Evolutionary conservation across 30 jellyfish, hydroid and myxozoan genomes (phyloP).

Genomic region (Mastigias papua): DNA sequence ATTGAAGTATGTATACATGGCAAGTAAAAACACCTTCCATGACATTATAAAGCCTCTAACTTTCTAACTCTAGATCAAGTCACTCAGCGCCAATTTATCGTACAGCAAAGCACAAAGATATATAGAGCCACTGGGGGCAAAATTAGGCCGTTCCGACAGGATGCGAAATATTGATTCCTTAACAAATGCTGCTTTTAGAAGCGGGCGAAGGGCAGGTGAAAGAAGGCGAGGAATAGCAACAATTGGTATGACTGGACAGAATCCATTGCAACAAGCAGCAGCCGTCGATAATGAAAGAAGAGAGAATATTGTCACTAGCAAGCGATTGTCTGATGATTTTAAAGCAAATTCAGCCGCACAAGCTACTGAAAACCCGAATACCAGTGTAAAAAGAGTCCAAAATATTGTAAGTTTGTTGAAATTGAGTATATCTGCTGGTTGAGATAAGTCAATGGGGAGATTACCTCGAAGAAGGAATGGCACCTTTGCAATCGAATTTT

Average conservation of each 20-base stretch:
- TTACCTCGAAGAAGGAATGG: too few species aligned
- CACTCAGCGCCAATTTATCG: conserved; percentile 8
- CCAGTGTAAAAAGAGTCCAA: background rate
- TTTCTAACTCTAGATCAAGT: conserved; percentile 7
- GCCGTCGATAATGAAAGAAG: background rate
- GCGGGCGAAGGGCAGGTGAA: conserved; percentile 42
- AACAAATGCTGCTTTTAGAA: conserved; percentile 27
- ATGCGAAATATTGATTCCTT: conserved; percentile 28
- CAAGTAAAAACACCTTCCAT: too few species aligned
- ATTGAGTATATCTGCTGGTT: too few species aligned
- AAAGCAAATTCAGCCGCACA: background rate
- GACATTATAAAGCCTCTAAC: too few species aligned
- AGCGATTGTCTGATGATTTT: background rate
- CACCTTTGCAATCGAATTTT: too few species aligned
- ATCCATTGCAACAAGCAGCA: background rate
- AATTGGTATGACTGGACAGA: background rate
- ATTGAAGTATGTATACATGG: too few species aligned
- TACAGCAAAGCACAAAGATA: background rate
- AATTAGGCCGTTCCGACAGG: conserved; percentile 13
- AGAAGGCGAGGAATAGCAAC: conserved; percentile 16
- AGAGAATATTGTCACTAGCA: background rate
- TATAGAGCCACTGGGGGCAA: conserved; percentile 20
- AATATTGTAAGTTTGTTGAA: background rate
- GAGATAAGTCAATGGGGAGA: too few species aligned
- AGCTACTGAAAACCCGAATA: background rate